Percentiles rank a stretch among this genome's conserved stretches.
These are phyloP conservation scores for Pygoscelis adeliae DNA, from an alignment of 2,113 vertebrate genomes.

Conservation along the genomic window DNA sequence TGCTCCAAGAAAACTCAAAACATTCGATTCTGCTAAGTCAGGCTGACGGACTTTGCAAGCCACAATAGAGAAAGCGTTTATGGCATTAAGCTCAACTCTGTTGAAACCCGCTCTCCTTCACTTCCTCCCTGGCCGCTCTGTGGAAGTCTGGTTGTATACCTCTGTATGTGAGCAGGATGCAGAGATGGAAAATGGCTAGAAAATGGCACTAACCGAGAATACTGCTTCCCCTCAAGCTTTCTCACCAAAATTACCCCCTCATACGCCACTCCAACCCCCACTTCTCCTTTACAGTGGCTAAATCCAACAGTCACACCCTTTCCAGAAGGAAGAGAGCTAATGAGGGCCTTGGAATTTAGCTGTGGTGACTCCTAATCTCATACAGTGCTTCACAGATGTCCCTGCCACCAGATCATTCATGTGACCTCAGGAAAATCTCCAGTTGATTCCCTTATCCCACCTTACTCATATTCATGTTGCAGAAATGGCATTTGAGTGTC, in stretches of 20 bases:
- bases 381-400: neutral
- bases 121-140: neutral
- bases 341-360: neutral
- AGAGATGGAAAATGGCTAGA: neutral
- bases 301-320: neutral
- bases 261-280: rapidly evolving
- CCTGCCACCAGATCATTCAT: neutral
- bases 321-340: neutral
- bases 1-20: neutral
- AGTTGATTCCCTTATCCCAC: neutral
- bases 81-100: neutral
- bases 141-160: neutral
- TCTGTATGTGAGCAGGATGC: rapidly evolving
- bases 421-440: neutral
- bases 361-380: neutral
- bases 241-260: neutral
- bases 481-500: neutral
- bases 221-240: neutral
- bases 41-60: neutral
- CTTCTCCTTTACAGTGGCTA: neutral
- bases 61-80: neutral
- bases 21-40: neutral
- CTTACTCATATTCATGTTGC: neutral
- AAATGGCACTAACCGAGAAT: neutral
- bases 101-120: neutral